These are phyloP conservation scores for Chelonus insularis DNA, from an alignment of 1,140 invertebrate species.

Conservation along the genomic window DNA sequence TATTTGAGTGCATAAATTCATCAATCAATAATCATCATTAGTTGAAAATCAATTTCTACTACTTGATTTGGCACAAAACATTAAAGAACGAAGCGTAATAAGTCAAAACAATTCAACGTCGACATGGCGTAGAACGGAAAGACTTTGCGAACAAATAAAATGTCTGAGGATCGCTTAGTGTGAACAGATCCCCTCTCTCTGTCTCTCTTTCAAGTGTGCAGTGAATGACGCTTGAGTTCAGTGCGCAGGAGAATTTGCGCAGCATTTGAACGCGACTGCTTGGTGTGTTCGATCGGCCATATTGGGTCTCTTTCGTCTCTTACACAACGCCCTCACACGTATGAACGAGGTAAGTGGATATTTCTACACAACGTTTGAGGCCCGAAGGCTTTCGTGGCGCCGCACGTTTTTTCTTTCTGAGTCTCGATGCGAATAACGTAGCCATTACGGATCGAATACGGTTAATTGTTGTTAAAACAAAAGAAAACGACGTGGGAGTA, in stretches of 20 bases:
- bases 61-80: not conserved
- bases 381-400: conserved; percentile 21
- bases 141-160: conserved; percentile 9
- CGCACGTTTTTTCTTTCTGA: conserved; percentile 24
- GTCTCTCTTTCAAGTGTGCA: not conserved
- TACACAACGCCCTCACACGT: conserved; percentile 66
- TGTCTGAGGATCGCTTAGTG: conserved; percentile 22
- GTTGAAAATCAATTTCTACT: not conserved
- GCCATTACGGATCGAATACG: not conserved
- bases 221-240: not conserved
- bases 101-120: not conserved
- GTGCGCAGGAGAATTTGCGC: conserved; percentile 11
- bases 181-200: conserved; percentile 21
- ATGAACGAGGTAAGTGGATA: conserved; percentile 52
- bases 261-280: conserved; percentile 24
- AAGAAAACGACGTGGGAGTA: not conserved
- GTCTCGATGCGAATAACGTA: not conserved
- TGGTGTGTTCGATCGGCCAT: conserved; percentile 45
- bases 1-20: conserved; percentile 3
- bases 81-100: not conserved
- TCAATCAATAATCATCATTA: not conserved
- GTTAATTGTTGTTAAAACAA: not conserved
- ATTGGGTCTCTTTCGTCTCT: conserved; percentile 41
- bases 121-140: not conserved
- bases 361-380: conserved; percentile 12